Evolutionary conservation across 2,113 vertebrate species (phyloP).

Genomic region (Antennarius striatus): DNA sequence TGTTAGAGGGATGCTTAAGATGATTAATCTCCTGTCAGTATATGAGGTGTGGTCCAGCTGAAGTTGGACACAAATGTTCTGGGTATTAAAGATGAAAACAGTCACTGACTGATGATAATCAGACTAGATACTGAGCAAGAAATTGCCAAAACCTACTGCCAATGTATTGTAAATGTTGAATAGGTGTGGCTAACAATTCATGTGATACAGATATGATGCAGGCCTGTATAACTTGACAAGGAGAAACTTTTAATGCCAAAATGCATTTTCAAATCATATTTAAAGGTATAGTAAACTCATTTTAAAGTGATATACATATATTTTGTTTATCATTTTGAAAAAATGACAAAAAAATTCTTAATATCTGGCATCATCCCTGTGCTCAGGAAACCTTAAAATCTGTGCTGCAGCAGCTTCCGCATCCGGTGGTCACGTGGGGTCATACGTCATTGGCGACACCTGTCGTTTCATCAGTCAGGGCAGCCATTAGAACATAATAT

Average conservation of each 20-base stretch:
- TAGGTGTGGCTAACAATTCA: slow-evolving; percentile 36
- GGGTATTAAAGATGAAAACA: slow-evolving; percentile 24
- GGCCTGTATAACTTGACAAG: slow-evolving; percentile 33
- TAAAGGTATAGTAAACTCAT: neutral
- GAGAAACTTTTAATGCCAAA: neutral
- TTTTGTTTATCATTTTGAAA: too few species aligned
- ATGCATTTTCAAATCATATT: slow-evolving; percentile 14
- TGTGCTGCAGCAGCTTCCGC: too few species aligned
- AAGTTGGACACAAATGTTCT: slow-evolving; percentile 36
- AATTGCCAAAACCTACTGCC: slow-evolving; percentile 22
- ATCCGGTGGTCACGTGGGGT: too few species aligned
- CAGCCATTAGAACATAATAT: too few species aligned
- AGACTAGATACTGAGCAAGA: slow-evolving; percentile 27
- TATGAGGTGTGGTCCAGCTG: slow-evolving; percentile 26
- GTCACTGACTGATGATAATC: slow-evolving; percentile 49
- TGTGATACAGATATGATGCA: slow-evolving; percentile 21
- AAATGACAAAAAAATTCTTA: neutral
- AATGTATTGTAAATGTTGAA: slow-evolving; percentile 37
- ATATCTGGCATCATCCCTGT: too few species aligned
- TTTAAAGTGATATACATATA: neutral
- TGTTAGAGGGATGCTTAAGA: slow-evolving; percentile 24
- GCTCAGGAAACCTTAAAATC: too few species aligned
- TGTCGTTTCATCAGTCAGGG: too few species aligned
- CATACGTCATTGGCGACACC: too few species aligned
- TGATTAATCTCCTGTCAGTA: slow-evolving; percentile 33